Conservation (phyloP, 2,888 invertebrate genomes). For the Carpatolechia fugitivella region DNA sequence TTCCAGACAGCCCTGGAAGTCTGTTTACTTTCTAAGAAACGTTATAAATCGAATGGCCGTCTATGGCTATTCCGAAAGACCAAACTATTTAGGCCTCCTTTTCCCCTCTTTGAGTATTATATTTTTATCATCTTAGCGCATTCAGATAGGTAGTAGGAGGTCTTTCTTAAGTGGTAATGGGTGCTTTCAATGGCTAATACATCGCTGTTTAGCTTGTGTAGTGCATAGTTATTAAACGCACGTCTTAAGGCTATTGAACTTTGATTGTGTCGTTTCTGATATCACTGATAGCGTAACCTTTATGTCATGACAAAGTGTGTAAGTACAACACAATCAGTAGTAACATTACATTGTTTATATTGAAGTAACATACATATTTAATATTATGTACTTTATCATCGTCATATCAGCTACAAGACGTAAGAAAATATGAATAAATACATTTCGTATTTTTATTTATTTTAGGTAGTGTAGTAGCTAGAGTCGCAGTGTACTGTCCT, state of each 20-base stretch:
- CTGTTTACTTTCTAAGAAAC: slow-evolving; percentile 55
- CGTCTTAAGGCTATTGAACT: slow-evolving; percentile 35
- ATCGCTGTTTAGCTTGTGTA: slow-evolving; percentile 46
- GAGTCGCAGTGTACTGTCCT: too few species aligned
- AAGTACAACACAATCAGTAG: slow-evolving; percentile 4
- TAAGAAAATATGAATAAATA: too few species aligned
- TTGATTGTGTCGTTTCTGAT: slow-evolving; percentile 30
- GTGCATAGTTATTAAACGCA: slow-evolving; percentile 50
- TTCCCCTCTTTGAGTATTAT: slow-evolving; percentile 29
- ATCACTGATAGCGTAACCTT: slow-evolving; percentile 25
- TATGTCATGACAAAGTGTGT: too few species aligned
- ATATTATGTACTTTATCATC: too few species aligned
- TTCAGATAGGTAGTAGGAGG: slow-evolving; percentile 28
- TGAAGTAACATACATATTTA: too few species aligned
- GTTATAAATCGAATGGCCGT: slow-evolving; percentile 50
- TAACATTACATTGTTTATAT: too few species aligned
- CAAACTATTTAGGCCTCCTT: slow-evolving; percentile 42
- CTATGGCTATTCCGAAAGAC: slow-evolving; percentile 36
- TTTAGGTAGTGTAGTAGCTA: too few species aligned
- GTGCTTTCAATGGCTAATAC: slow-evolving; percentile 56
- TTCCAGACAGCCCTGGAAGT: slow-evolving; percentile 36
- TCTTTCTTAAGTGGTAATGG: slow-evolving; percentile 43
- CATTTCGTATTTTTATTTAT: too few species aligned
- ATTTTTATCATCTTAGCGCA: slow-evolving; percentile 7
- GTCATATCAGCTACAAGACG: too few species aligned